Evolutionary conservation across 2,888 invertebrate genomes (phyloP), one percentile per base, ranked within the genome.

Genomic region (Hybos culiciformis): DNA sequence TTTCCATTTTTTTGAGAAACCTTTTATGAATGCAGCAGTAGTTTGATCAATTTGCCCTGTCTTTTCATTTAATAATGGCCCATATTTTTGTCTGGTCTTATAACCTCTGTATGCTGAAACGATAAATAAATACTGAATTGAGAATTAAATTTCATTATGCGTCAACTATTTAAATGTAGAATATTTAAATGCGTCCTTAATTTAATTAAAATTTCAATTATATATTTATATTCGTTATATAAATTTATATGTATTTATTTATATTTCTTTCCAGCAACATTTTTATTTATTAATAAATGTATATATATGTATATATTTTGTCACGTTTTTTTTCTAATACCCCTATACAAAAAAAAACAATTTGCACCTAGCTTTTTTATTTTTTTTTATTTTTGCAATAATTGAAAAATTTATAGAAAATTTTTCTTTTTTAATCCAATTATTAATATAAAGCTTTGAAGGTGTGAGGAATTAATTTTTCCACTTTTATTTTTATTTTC

Each of bases 1-100:
- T 56, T 78, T 80, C 91, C 91, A 92, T 63, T 80, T 84, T 61
- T 77, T 77, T 50, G 78, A 80, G 59, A 76, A 86, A 53, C 77
- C 75, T 52, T 74, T 74, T 45, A 91, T 75, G 56, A 86, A 80
- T 19, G 73, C 71, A n/a, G 77, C 77, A 21, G 83, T 83, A 49
- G 75, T 74, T 56, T 76, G 75, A 55, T 80, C 78, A 53, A 84
- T 70, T 53, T 78, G 72, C 2, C 75, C 79, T 43, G 74, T 72
- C 38, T 72, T 68, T 53, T 74, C 72, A 59, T 71, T 76, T 48
- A 78, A 68, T 39, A 75, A 58, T 3, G 79, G 75, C 1, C 72
- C 74, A 50, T 76, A 73, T 40, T 77, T 77, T 58, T 78, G 77
- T 34, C 82, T 72, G 39, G 74, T 77, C 44, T 74, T 70, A 60